phyloP scores from a whole-genome alignment of 2,888 invertebrate species.

The Pammene fasciana region DNA sequence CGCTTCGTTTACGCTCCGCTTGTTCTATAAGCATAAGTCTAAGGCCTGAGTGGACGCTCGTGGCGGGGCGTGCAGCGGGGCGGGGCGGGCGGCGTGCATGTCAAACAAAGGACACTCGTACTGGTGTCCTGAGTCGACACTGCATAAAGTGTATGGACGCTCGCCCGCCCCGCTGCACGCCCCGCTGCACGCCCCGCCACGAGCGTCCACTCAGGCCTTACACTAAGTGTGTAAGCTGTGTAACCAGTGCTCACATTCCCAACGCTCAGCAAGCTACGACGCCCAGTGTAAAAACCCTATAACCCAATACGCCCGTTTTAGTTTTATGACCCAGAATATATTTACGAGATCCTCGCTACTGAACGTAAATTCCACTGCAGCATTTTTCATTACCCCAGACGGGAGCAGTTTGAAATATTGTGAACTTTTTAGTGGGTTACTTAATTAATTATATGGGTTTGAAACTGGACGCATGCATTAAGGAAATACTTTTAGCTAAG shows the following conservation, averaged over 20 bases:
- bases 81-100: too few relatives aligned
- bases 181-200: too few relatives aligned
- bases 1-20: too few relatives aligned
- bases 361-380: conserved; percentile 69
- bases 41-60: too few relatives aligned
- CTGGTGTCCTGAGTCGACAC: too few relatives aligned
- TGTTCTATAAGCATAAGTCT: too few relatives aligned
- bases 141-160: too few relatives aligned
- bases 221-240: background rate
- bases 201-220: too few relatives aligned
- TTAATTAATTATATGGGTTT: conserved; percentile 24
- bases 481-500: background rate
- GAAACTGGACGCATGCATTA: conserved; percentile 9
- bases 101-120: too few relatives aligned
- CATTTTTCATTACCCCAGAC: conserved; percentile 63
- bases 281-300: conserved; percentile 68
- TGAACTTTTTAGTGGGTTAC: conserved; percentile 23
- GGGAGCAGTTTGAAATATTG: conserved; percentile 42
- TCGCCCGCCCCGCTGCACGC: too few relatives aligned
- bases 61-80: too few relatives aligned
- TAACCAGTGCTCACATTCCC: background rate
- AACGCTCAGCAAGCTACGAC: background rate
- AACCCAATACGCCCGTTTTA: conserved; percentile 70
- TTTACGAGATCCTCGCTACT: conserved; percentile 74
- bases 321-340: conserved; percentile 68